Conservation (phyloP, 2,113 vertebrate species). For the Piprites chloris region DNA sequence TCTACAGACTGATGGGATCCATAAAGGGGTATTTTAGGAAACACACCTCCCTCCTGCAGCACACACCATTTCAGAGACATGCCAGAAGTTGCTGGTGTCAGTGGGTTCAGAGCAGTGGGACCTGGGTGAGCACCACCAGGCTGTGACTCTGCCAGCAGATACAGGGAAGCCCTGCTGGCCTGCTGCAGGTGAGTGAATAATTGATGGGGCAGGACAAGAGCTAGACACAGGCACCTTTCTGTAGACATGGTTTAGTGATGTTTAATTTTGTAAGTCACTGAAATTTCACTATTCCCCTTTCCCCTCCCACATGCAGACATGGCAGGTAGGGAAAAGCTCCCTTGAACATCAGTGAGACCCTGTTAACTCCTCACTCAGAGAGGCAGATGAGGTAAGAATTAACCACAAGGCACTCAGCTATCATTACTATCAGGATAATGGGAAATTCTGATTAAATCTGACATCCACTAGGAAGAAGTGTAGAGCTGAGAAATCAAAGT, state of each 20-base stretch:
- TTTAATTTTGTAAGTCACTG: background rate
- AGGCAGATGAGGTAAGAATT: background rate
- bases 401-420: background rate
- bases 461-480: background rate
- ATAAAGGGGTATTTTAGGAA: background rate
- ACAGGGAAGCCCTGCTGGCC: rapidly evolving
- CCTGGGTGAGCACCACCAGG: background rate
- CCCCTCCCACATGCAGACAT: background rate
- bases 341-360: background rate
- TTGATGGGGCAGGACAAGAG: background rate
- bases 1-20: background rate
- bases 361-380: background rate
- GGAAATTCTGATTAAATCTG: background rate
- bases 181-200: background rate
- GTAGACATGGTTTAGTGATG: background rate
- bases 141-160: background rate
- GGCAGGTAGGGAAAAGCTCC: background rate
- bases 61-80: background rate
- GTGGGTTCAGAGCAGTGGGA: background rate
- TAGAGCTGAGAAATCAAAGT: background rate
- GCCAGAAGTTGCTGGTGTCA: background rate
- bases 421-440: background rate
- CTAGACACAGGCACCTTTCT: background rate
- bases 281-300: background rate
- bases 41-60: background rate